Evolutionary conservation across 2,797 vertebrate species (phyloP).

Genomic region (Syngnathus rostellatus): DNA sequence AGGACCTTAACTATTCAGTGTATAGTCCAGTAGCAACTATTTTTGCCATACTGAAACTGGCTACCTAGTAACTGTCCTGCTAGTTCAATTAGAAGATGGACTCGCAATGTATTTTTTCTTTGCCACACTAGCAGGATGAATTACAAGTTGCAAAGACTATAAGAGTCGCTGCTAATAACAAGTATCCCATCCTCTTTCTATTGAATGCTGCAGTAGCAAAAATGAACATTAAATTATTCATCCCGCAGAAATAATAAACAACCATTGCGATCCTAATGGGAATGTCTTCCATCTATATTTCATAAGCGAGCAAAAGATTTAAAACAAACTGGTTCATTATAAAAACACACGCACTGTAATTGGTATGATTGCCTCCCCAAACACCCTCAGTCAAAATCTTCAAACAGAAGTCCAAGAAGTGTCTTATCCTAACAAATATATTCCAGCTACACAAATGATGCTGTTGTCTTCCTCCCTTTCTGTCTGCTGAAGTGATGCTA

Average conservation of each 20-base stretch:
- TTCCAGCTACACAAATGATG: constrained; percentile 32
- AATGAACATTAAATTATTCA: constrained; percentile 46
- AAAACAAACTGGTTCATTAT: constrained; percentile 44
- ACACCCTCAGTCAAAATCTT: constrained; percentile 44
- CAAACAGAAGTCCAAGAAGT: constrained; percentile 39
- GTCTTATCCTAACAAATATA: constrained; percentile 36
- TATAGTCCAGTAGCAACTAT: too few species aligned
- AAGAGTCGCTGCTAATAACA: constrained; percentile 21
- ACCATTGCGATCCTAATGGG: constrained; percentile 34
- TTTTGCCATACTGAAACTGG: not conserved
- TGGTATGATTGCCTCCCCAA: constrained; percentile 48
- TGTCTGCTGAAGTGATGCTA: constrained; percentile 37
- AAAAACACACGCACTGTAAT: constrained; percentile 39
- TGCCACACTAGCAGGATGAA: constrained; percentile 24
- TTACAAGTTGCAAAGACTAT: not conserved
- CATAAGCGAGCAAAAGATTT: constrained; percentile 47
- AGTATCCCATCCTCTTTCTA: constrained; percentile 36
- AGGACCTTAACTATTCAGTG: too few species aligned
- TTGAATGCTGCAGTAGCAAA: constrained; percentile 42
- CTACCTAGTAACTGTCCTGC: not conserved
- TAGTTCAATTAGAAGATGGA: not conserved
- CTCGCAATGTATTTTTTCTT: constrained; percentile 6
- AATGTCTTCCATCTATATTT: constrained; percentile 50
- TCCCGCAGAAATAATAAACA: constrained; percentile 46
- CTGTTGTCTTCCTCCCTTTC: constrained; percentile 21